Evolutionary conservation across 2,888 invertebrate species (phyloP), one percentile per base, ranked within the genome.

Genomic region (Parnassius smintheus): DNA sequence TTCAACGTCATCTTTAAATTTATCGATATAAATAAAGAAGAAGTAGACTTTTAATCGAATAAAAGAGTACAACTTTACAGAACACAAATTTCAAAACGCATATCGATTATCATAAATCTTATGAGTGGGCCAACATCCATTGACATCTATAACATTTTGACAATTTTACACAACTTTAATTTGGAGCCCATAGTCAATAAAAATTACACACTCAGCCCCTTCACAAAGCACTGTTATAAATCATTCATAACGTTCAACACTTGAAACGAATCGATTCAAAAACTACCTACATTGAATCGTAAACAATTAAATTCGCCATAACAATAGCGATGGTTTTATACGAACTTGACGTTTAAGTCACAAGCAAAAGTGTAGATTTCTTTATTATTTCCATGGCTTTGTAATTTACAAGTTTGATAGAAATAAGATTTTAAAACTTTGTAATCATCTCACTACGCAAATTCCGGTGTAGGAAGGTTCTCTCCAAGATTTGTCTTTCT

Each of bases 301-400:
- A 84, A 85, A 90, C 88, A 89, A 89, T 88, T 81, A 87, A 86
- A 84, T 82, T 88, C 75, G 82, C 79, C 80, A 78, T 83, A 83
- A 88, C 86, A 89, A 88, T 82, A 82, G 79, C 76, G 75, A 71
- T 70, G 75, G 70, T 53, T 54, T 55, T 65, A 67, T 35, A 48
- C 9, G 25, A 62, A 35, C 4, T 8, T 13, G 22, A 65, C 71
- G 72, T 65, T 45, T 67, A 76, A 82, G 74, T 65, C 48, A 76
- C 42, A 67, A 67, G 69, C 66, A 52, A 48, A 52, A 4, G 45
- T 45, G 22, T 10, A 18, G 2, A 25, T 51, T 11, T 35, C 18
- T 35, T 35, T 35, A 35, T 35, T 35, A 7, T 35, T 7, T 7
- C 25, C 35, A 35, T 7, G 7, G 35, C 35, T 35, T 35, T 35